Percentiles rank a stretch among this genome's conserved stretches.
phyloP scores from a whole-genome alignment of 2,113 vertebrate species.

The Hylia prasina region DNA sequence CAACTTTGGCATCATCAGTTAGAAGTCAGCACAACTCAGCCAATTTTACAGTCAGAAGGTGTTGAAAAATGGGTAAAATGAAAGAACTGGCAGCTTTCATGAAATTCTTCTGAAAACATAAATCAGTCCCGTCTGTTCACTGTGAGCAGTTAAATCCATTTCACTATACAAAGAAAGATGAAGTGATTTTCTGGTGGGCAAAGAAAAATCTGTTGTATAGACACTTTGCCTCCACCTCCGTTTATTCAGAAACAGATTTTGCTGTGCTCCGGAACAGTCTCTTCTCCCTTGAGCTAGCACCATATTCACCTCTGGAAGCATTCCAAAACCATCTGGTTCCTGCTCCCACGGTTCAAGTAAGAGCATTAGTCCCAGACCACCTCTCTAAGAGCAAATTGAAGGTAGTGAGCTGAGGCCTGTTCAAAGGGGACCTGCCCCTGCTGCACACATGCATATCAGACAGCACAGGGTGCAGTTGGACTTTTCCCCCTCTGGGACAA shows the following conservation, averaged over 20 bases:
- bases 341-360: neutral
- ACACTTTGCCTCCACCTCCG: neutral
- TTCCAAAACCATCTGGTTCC: neutral
- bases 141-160: neutral
- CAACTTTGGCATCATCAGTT: neutral
- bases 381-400: neutral
- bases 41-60: neutral
- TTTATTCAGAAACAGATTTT: neutral
- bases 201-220: neutral
- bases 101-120: slow-evolving; percentile 10
- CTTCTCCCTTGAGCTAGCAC: neutral
- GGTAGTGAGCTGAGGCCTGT: neutral
- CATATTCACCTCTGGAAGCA: neutral
- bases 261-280: neutral
- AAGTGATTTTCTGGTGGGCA: neutral
- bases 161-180: neutral
- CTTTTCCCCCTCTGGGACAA: neutral
- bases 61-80: neutral
- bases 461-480: accelerated
- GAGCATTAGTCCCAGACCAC: neutral
- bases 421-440: neutral
- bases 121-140: slow-evolving; percentile 2
- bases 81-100: slow-evolving; percentile 16
- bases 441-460: neutral
- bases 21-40: neutral